These are phyloP conservation scores for Fragum sueziense DNA, from an alignment of 2,888 invertebrate species.

Conservation along the genomic window DNA sequence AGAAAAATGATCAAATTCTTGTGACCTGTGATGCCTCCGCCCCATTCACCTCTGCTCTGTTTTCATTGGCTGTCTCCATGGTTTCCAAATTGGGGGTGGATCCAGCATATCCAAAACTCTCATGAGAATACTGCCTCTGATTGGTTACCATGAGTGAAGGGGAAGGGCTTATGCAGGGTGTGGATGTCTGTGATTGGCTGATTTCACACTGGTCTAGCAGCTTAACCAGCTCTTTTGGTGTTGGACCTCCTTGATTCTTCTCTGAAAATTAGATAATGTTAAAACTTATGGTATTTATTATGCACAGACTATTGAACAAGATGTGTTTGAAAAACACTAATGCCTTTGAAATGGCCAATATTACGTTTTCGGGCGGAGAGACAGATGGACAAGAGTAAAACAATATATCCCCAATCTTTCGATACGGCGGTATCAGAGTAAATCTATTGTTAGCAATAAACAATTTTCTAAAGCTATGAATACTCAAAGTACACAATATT, in stretches of 20 bases:
- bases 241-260: conserved; percentile 89
- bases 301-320: no score
- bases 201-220: conserved; percentile 97
- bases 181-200: conserved; percentile 89
- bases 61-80: conserved; percentile 27
- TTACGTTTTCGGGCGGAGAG: no score
- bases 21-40: conserved; percentile 54
- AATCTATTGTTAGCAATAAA: no score
- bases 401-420: no score
- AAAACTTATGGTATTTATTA: not conserved
- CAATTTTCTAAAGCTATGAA: no score
- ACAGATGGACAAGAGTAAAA: no score
- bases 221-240: conserved; percentile 93
- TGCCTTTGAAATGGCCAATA: no score
- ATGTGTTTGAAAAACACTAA: no score
- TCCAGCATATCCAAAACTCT: conserved; percentile 16
- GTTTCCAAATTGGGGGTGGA: conserved; percentile 45
- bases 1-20: conserved; percentile 35
- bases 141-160: conserved; percentile 80
- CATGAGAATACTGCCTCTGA: conserved; percentile 10
- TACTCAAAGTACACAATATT: no score
- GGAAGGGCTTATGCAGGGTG: conserved; percentile 91
- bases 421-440: no score
- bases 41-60: conserved; percentile 39
- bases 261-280: conserved; percentile 33